Evolutionary conservation across 2,113 vertebrate species (phyloP).

Genomic region (Pseudopodoces humilis): DNA sequence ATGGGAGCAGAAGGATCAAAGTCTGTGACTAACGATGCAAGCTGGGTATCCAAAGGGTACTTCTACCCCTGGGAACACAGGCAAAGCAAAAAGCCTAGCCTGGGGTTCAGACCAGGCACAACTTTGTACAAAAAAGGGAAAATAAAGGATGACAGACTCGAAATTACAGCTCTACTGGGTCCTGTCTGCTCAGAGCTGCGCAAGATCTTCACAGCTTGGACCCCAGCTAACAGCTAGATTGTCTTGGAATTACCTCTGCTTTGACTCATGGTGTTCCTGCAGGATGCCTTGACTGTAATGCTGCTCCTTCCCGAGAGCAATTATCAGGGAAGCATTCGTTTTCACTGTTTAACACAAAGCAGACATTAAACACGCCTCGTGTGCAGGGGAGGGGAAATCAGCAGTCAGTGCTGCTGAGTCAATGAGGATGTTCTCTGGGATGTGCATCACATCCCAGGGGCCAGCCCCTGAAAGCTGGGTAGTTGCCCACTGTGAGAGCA

Average conservation of each 20-base stretch:
- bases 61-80: not conserved
- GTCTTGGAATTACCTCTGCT: conserved; percentile 23
- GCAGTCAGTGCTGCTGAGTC: not conserved
- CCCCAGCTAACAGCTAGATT: not conserved
- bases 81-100: not conserved
- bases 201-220: not conserved
- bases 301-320: conserved; percentile 5
- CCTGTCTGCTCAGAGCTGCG: not conserved
- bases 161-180: not conserved
- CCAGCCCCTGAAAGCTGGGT: not conserved
- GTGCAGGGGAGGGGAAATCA: not conserved
- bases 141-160: not conserved
- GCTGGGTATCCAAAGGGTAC: not conserved
- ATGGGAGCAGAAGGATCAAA: conserved; percentile 11
- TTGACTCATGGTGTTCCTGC: conserved; percentile 39
- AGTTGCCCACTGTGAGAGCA: not conserved
- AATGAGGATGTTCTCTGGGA: not conserved
- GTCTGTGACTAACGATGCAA: conserved; percentile 7
- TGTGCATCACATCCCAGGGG: not conserved
- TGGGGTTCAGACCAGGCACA: not conserved
- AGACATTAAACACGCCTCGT: not conserved
- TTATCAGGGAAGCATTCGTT: conserved; percentile 3
- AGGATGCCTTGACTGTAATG: not conserved
- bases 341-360: not conserved
- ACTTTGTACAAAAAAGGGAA: not conserved